Evolutionary conservation across 1,140 invertebrate genomes (phyloP).

Genomic region (Formica exsecta): DNA sequence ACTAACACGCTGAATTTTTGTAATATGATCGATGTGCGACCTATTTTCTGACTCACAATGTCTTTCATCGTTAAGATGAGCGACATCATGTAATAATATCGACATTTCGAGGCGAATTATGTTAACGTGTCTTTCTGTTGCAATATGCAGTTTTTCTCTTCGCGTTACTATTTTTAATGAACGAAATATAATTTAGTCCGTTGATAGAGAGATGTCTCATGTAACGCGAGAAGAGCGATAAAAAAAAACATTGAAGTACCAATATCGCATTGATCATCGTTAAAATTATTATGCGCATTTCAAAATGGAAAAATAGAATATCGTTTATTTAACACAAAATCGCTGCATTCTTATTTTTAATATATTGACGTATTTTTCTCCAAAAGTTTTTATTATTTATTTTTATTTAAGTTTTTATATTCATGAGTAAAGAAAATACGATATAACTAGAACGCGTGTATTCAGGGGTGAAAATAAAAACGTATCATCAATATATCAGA

Average conservation of each 20-base stretch:
- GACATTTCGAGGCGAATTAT: constrained; percentile 1
- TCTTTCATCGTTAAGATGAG: not conserved
- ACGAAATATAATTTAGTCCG: not conserved
- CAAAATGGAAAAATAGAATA: not conserved
- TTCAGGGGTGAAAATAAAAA: not conserved
- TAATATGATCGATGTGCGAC: not conserved
- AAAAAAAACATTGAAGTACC: not conserved
- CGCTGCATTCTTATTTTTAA: not conserved
- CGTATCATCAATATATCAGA: constrained; percentile 11
- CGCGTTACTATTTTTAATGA: not conserved
- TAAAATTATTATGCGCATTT: constrained; percentile 3
- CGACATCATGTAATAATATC: not conserved
- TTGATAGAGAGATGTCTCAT: not conserved
- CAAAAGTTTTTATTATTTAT: not conserved
- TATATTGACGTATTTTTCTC: not conserved
- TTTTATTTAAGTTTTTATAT: too few relatives aligned
- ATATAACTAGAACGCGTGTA: not conserved
- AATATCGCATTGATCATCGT: not conserved
- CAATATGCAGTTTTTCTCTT: not conserved
- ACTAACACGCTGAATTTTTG: constrained; percentile 20
- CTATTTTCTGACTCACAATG: not conserved
- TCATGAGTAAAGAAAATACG: not conserved
- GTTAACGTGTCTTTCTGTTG: not conserved
- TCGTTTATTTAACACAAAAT: not conserved
- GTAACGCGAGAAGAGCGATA: not conserved